A percentile compares a stretch with the other conserved stretches of the same genome.
phyloP scores from a whole-genome alignment of 2,888 invertebrate species.

The Unio pictorum region DNA sequence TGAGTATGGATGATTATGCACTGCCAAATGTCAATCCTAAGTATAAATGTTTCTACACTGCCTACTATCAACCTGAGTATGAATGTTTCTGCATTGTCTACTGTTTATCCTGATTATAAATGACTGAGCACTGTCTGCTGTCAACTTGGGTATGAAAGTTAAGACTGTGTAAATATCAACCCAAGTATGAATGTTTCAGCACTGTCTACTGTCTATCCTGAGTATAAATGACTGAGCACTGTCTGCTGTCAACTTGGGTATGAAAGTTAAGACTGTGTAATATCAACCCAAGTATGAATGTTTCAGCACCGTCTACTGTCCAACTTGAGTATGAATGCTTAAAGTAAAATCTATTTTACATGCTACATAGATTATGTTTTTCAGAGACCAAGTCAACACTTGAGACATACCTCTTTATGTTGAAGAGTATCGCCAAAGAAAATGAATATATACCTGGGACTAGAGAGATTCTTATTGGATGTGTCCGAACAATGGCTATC shows the following conservation, averaged over 20 bases:
- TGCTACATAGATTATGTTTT: slow-evolving; percentile 1
- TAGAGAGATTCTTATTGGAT: slow-evolving; percentile 63
- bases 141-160: no score
- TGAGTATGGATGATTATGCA: no score
- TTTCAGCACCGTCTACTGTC: no score
- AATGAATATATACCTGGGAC: slow-evolving; percentile 57
- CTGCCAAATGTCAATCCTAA: no score
- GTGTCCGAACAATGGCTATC: slow-evolving; percentile 68
- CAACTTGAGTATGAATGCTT: not conserved
- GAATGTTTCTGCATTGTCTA: no score
- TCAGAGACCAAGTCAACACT: slow-evolving; percentile 29
- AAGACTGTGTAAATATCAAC: no score
- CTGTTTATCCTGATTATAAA: no score
- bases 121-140: no score
- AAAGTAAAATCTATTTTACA: not conserved
- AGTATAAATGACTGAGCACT: not conserved
- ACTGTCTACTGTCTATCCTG: no score
- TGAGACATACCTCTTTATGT: slow-evolving; percentile 58
- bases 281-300: not conserved
- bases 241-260: not conserved
- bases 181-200: no score
- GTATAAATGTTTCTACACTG: no score
- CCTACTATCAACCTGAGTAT: no score
- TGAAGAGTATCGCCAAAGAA: slow-evolving; percentile 59
- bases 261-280: not conserved